Percentiles rank a stretch among this genome's conserved stretches.
These are phyloP conservation scores for Microctonus brassicae DNA, from an alignment of 2,888 invertebrate genomes.

Conservation along the genomic window DNA sequence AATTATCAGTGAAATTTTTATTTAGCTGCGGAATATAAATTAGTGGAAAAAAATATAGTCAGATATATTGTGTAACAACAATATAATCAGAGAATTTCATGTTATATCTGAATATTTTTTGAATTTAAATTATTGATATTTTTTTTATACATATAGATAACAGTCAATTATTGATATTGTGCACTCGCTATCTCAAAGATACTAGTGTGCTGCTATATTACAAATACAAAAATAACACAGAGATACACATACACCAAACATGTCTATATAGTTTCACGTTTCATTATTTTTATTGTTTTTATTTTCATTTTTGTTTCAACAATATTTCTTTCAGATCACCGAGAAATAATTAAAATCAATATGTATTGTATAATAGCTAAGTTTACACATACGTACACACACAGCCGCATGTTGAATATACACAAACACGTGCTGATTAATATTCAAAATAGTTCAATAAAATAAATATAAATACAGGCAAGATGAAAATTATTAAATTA, in stretches of 20 bases:
- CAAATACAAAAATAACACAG: slow-evolving; percentile 1
- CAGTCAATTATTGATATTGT: slow-evolving; percentile 7
- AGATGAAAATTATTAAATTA: background rate
- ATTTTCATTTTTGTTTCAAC: background rate
- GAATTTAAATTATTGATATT: background rate
- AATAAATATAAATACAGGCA: background rate
- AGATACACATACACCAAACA: slow-evolving; percentile 8
- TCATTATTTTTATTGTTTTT: background rate
- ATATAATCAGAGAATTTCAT: slow-evolving; percentile 12
- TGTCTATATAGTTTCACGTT: background rate
- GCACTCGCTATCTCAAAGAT: slow-evolving; percentile 22
- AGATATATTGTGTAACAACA: slow-evolving; percentile 23
- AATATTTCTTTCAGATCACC: background rate
- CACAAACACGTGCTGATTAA: slow-evolving; percentile 30
- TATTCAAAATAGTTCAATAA: background rate
- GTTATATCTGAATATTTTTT: background rate
- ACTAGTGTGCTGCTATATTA: slow-evolving; percentile 15
- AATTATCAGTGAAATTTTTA: background rate
- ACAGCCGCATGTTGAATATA: slow-evolving; percentile 46
- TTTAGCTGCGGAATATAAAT: background rate
- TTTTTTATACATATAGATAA: slow-evolving; percentile 7
- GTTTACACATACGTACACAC: slow-evolving; percentile 45
- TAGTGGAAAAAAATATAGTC: background rate
- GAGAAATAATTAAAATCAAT: background rate
- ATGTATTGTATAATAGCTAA: background rate